phyloP scores from a whole-genome alignment of 1,140 invertebrate species.

The Pseudomyrmex concolor region DNA sequence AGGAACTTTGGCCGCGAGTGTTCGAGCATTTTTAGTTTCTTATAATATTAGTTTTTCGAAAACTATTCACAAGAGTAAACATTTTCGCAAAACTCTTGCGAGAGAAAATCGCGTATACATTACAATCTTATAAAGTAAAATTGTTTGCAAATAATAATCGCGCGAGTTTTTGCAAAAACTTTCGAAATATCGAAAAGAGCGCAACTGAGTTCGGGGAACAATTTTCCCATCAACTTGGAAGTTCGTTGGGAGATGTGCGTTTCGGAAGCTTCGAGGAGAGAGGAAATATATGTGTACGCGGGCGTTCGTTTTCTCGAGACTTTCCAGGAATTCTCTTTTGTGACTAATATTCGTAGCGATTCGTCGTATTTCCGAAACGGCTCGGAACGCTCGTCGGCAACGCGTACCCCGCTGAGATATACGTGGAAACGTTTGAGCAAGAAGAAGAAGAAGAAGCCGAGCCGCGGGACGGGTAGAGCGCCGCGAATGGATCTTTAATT shows the following conservation, averaged over 20 bases:
- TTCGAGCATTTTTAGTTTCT: too few species aligned
- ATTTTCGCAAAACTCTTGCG: too few species aligned
- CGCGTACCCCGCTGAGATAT: conserved; percentile 10
- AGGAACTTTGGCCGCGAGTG: background rate
- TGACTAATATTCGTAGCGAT: conserved; percentile 45
- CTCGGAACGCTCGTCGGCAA: conserved; percentile 42
- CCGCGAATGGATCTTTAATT: conserved; percentile 60
- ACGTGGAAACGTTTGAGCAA: conserved; percentile 39
- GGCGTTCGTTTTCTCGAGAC: background rate
- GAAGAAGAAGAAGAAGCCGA: conserved; percentile 17
- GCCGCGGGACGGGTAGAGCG: background rate
- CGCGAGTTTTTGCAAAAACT: too few species aligned
- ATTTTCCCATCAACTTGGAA: background rate
- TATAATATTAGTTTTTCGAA: too few species aligned
- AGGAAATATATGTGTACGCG: background rate
- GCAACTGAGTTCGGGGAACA: background rate
- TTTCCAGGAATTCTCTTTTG: conserved; percentile 6
- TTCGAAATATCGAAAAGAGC: too few species aligned
- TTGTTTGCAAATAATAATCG: too few species aligned
- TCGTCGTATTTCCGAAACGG: conserved; percentile 42
- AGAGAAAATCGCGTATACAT: too few species aligned
- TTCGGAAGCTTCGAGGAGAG: background rate
- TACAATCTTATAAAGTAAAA: too few species aligned
- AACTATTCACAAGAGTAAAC: too few species aligned
- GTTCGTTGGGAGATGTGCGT: too few species aligned